A percentile compares a stretch with the other conserved stretches of the same genome.
phyloP scores from a whole-genome alignment of 2,888 invertebrate genomes.

The Lasius fuliginosus region DNA sequence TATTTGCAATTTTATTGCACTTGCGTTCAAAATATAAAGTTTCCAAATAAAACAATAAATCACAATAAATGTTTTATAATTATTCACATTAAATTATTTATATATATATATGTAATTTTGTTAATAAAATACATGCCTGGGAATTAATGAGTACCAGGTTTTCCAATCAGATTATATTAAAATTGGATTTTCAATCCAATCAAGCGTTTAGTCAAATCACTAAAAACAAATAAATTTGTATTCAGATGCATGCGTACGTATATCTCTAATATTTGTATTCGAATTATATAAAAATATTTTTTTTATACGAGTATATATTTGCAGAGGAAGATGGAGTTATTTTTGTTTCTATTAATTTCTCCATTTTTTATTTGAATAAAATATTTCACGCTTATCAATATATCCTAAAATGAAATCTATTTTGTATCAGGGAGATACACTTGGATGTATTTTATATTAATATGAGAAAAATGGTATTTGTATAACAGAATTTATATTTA shows the following conservation, averaged over 20 bases:
- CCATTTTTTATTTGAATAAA: background rate
- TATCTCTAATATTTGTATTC: background rate
- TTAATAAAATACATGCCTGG: background rate
- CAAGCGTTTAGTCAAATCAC: background rate
- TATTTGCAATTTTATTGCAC: background rate
- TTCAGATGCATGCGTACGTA: background rate
- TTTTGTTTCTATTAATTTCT: background rate
- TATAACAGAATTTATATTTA: background rate
- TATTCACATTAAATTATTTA: background rate
- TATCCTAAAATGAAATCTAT: background rate
- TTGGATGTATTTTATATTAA: background rate
- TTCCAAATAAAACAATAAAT: background rate
- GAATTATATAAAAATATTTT: slow-evolving; percentile 15
- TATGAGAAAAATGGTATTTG: background rate
- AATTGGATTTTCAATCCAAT: slow-evolving; percentile 1
- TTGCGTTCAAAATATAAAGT: background rate
- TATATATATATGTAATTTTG: background rate
- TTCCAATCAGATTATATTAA: background rate
- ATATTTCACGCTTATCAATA: background rate
- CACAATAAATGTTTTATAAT: background rate
- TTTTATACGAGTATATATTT: background rate
- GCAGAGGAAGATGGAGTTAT: background rate
- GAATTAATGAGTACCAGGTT: background rate
- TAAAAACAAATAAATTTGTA: background rate
- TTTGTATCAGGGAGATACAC: background rate